Evolutionary conservation across 2,888 invertebrate species (phyloP), one percentile per base, ranked within the genome.

Genomic region (Philhelius pedissequus): DNA sequence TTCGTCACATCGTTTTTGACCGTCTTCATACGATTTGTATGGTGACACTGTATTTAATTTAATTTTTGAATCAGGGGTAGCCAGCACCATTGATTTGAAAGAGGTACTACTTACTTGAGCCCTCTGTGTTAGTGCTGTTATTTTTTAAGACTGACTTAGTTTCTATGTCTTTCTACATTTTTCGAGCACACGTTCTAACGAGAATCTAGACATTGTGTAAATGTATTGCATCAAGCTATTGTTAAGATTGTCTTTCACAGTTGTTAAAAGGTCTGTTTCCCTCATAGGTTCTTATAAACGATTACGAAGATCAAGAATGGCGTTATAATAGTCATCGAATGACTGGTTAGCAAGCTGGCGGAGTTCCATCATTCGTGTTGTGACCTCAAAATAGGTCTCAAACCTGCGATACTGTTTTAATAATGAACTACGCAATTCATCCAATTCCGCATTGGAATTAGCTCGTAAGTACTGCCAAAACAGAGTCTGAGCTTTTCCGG

Each of bases 401-500:
- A 48, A 40, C 3, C 32, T 30, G 11, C 60, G 25, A 13, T 45
- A 76, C 22, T 58, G 32, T 8, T 38, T 15, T 1, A 68, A 25
- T 5, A 76, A 22, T 4, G 76, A 58, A 20, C n/a, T 6, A 9
- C 69, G 60, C 8, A 76, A 18, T 1, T 45, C 52, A 8, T 20
- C 1, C 69, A 58, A 60, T 11, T 11, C 50, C 0, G 15, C 13
- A 15, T 20, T 30, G 1, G 71, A 70, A 43, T 52, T 45, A 9
- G n/a, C 20, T 11, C 62, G 52, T 9, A 38, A 38, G 8, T 54
- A 68, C 5, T 52, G 76, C 76, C 76, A 77, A 40, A 52, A 77
- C 76, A 60, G 69, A 4, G 45, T 62, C 20, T 48, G 52, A 6
- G 69, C 69, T 2, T 45, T 77, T 3, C 60, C 76, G 0, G 11